Conservation (phyloP, 2,888 invertebrate genomes). For the Axea sp. region DNA sequence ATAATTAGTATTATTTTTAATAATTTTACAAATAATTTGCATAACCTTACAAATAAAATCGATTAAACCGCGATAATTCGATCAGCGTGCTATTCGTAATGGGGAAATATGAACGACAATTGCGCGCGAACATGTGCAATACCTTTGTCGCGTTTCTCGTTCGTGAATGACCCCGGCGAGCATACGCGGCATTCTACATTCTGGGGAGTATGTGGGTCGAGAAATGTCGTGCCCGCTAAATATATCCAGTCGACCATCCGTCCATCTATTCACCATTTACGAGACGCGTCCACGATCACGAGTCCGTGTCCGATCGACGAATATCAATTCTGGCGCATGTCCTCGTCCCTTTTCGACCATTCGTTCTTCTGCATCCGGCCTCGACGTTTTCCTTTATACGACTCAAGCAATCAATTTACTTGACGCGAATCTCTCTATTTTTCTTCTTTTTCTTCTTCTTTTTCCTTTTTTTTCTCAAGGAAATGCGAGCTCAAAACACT, state of each 20-base stretch:
- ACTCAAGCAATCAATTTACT: slow-evolving; percentile 28
- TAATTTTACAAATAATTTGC: too few species aligned
- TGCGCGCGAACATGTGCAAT: slow-evolving; percentile 37
- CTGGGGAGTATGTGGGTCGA: slow-evolving; percentile 76
- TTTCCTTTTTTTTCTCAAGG: too few species aligned
- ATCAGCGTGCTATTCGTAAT: background rate
- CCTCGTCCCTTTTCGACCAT: slow-evolving; percentile 31
- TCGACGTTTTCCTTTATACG: slow-evolving; percentile 17
- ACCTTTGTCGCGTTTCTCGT: slow-evolving; percentile 59
- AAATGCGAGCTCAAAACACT: too few species aligned
- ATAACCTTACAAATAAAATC: too few species aligned
- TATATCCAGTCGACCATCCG: slow-evolving; percentile 65
- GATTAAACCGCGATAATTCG: slow-evolving; percentile 8
- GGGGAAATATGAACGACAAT: slow-evolving; percentile 40
- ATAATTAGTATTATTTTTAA: too few species aligned
- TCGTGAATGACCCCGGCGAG: slow-evolving; percentile 66
- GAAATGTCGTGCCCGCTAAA: slow-evolving; percentile 76
- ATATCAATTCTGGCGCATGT: slow-evolving; percentile 41
- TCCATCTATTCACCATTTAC: slow-evolving; percentile 50
- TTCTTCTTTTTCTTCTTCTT: too few species aligned
- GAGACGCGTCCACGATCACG: slow-evolving; percentile 24
- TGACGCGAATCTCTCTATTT: background rate
- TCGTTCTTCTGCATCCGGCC: slow-evolving; percentile 13
- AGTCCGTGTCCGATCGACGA: slow-evolving; percentile 23
- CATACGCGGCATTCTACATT: slow-evolving; percentile 73